Evolutionary conservation across 1,140 invertebrate genomes (phyloP).

Genomic region (Drosophila nikananu): DNA sequence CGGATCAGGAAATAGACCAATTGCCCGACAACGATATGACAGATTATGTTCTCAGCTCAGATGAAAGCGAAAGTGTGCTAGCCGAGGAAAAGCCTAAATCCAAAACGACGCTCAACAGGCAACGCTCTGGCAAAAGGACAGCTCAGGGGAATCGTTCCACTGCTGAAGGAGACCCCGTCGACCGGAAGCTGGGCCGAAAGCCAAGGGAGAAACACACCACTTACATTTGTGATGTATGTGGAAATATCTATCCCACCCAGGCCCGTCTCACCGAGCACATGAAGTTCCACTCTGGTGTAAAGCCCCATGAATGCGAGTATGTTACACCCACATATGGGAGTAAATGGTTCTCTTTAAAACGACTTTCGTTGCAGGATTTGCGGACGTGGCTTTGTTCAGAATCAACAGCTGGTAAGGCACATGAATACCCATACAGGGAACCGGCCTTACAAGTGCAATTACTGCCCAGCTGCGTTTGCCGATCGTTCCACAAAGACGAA

Average conservation of each 20-base stretch:
- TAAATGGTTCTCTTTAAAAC: not conserved
- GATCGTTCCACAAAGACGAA: conserved; percentile 87
- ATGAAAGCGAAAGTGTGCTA: conserved; percentile 40
- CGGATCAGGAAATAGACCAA: not conserved
- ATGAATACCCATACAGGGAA: conserved; percentile 83
- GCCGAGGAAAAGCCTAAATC: conserved; percentile 4
- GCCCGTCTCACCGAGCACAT: conserved; percentile 78
- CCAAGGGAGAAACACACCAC: conserved; percentile 55
- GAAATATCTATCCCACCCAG: conserved; percentile 77
- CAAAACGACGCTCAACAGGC: conserved; percentile 5
- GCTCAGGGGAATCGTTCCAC: not conserved
- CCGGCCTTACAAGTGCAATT: conserved; percentile 89
- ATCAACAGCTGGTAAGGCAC: conserved; percentile 76
- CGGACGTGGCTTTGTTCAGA: conserved; percentile 75
- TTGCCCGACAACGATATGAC: conserved; percentile 17
- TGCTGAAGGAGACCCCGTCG: not conserved
- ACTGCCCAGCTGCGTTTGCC: conserved; percentile 90
- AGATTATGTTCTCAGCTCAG: conserved; percentile 41
- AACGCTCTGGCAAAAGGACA: conserved; percentile 17
- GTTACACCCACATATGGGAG: not conserved
- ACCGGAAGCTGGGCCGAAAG: conserved; percentile 63
- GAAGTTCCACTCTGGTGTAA: conserved; percentile 76
- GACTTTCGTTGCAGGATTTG: conserved; percentile 61
- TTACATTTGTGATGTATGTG: conserved; percentile 82
- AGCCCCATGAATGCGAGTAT: conserved; percentile 83